Conservation (phyloP, 2,888 invertebrate genomes). For the Biston stratarius region DNA sequence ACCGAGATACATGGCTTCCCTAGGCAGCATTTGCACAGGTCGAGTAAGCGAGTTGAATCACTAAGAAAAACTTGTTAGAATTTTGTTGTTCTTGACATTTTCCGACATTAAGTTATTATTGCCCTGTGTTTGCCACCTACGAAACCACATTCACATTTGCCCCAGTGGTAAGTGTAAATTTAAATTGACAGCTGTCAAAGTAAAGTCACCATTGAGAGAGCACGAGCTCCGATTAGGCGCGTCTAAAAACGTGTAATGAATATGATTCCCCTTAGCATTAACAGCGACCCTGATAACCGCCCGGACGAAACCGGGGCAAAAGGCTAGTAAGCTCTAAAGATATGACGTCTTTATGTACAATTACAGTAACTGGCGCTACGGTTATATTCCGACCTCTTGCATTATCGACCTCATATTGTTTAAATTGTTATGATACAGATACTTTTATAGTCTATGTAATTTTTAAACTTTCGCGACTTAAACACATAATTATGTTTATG, state of each 20-base stretch:
- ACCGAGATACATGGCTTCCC: slow-evolving; percentile 5
- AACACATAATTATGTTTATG: no score
- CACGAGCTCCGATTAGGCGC: slow-evolving; percentile 45
- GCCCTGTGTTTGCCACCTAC: slow-evolving; percentile 11
- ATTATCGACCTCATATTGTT: not conserved
- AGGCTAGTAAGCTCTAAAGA: slow-evolving; percentile 86
- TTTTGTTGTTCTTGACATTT: slow-evolving; percentile 5
- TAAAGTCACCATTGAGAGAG: slow-evolving; percentile 35
- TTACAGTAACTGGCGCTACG: slow-evolving; percentile 60
- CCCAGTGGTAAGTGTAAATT: slow-evolving; percentile 13
- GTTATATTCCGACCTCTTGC: slow-evolving; percentile 51
- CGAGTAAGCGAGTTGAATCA: slow-evolving; percentile 18
- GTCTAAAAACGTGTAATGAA: slow-evolving; percentile 70
- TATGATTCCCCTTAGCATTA: slow-evolving; percentile 80
- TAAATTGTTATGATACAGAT: no score
- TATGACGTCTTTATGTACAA: slow-evolving; percentile 83
- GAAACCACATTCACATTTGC: slow-evolving; percentile 6
- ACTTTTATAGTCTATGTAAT: no score
- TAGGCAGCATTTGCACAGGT: slow-evolving; percentile 19
- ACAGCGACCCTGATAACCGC: slow-evolving; percentile 85
- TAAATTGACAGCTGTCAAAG: slow-evolving; percentile 41
- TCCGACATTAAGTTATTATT: not conserved
- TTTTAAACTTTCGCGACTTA: no score
- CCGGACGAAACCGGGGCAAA: slow-evolving; percentile 81
- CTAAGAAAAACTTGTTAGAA: slow-evolving; percentile 10